phyloP scores from a whole-genome alignment of 92 coral and sea anemone species.

The Blastomussa wellsi region DNA sequence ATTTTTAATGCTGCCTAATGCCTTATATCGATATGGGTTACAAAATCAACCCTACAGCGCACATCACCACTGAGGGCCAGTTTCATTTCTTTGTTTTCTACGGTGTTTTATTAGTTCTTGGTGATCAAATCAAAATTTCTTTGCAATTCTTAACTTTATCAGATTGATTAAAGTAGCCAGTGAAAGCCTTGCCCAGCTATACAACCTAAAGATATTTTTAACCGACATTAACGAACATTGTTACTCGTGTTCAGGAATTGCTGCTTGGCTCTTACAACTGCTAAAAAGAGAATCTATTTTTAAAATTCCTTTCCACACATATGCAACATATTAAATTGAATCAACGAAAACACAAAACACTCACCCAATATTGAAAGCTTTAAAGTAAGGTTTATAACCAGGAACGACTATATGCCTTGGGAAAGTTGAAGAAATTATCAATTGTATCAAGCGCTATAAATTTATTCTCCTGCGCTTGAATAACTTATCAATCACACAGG shows the following conservation, averaged over 20 bases:
- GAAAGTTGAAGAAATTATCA: neutral
- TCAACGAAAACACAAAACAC: neutral
- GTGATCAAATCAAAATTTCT: neutral
- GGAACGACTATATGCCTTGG: neutral
- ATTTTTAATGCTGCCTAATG: conserved; percentile 23
- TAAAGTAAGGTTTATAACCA: neutral
- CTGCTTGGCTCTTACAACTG: neutral
- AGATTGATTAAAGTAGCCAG: neutral
- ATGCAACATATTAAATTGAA: neutral
- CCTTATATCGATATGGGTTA: conserved; percentile 5
- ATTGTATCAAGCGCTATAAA: conserved; percentile 22
- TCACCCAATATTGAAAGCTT: neutral
- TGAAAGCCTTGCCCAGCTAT: neutral
- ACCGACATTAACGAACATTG: neutral
- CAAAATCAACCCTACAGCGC: neutral
- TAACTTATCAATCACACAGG: conserved; percentile 33
- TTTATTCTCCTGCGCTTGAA: conserved; percentile 13
- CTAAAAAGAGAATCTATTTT: neutral
- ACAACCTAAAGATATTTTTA: neutral
- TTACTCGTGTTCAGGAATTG: neutral
- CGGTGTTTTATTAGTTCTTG: neutral
- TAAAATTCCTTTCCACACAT: neutral
- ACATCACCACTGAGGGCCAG: neutral
- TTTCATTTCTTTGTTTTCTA: neutral
- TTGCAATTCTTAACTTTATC: neutral